phyloP scores from a whole-genome alignment of 2,113 vertebrate species.

The Stigmatopora nigra region DNA sequence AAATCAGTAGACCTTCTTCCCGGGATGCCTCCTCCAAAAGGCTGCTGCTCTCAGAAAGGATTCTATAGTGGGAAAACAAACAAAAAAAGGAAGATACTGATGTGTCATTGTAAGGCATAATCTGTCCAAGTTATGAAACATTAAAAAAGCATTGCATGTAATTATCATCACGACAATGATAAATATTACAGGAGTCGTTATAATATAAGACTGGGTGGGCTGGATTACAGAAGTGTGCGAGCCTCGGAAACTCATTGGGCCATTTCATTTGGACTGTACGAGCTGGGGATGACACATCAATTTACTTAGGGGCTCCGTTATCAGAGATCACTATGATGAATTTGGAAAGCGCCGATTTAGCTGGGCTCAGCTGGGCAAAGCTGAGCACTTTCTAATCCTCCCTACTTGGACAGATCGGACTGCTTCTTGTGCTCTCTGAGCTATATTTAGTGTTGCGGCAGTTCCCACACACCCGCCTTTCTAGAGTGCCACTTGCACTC shows the following conservation, averaged over 20 bases:
- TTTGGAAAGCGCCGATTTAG: conserved; percentile 25
- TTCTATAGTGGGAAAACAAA: conserved; percentile 26
- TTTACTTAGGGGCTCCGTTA: neutral
- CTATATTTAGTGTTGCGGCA: conserved; percentile 61
- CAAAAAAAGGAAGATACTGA: conserved; percentile 20
- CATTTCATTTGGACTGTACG: neutral
- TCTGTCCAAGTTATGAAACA: no score
- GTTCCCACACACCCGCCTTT: conserved; percentile 27
- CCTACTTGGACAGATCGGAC: conserved; percentile 52
- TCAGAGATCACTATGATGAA: conserved; percentile 16
- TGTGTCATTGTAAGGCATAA: conserved; percentile 4
- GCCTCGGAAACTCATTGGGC: neutral
- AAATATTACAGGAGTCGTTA: neutral
- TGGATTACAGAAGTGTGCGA: neutral
- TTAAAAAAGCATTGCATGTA: no score
- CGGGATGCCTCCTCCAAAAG: conserved; percentile 53
- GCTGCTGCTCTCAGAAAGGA: conserved; percentile 60
- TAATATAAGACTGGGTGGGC: neutral
- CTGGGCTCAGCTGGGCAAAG: conserved; percentile 50
- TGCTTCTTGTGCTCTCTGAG: conserved; percentile 31
- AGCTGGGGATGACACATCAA: neutral
- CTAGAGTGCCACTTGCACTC: neutral
- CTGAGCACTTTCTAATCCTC: conserved; percentile 50
- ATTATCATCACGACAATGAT: neutral
- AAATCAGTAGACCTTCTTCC: conserved; percentile 22